Base-by-base conservation (phyloP, 2,797 vertebrate genomes). In the Helicolenus hilgendorfi region DNA sequence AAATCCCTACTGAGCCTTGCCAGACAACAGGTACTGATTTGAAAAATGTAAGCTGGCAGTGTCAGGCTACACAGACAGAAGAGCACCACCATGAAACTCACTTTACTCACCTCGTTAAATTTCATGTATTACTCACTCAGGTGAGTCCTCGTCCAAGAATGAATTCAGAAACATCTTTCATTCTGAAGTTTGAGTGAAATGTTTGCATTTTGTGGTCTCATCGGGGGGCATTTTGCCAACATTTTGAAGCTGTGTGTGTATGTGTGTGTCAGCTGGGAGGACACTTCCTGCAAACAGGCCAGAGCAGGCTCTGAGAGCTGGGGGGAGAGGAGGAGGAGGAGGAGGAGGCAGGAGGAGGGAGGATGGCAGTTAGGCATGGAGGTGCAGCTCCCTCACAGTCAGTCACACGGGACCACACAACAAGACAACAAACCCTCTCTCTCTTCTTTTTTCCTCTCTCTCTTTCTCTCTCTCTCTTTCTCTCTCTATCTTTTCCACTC, bases 371-470 rank as follows among this genome's bases (percentile, higher is more conserved):
- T 96, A 98, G 96, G 96, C 97, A 93, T 98, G 96, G 96, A 98
- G 95, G 94, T 92, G 91, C 87, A 96, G 97, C 95, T 97, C 96
- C 94, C 91, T 95, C 94, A 96, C 94, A 95, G 86, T 96, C 95
- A 93, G 86, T 96, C 94, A 93, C 91, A 94, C 90, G 86, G 97
- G 98, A 98, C 97, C 98, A 98, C 98, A 98, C 97, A 98, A 96
- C 95, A 95, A 97, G 98, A 91, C 92, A 89, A 94, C 96, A 95
- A 96, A 96, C 95, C 86, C 69, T 64, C 73, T 67, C 69, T 45
- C 60, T 33, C 38, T 41, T 41, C 38, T 41, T 41, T 41, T 41
- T 41, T 15, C 38, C 38, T 15, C 38, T 83, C 27, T 75, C 33
- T 36, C 5, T 76, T 36, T 35, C 9, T 22, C 49, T 68, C 36